Evolutionary conservation across 2,888 invertebrate species (phyloP), one percentile per base, ranked within the genome.

Genomic region (Pristionchus maxplancki): DNA sequence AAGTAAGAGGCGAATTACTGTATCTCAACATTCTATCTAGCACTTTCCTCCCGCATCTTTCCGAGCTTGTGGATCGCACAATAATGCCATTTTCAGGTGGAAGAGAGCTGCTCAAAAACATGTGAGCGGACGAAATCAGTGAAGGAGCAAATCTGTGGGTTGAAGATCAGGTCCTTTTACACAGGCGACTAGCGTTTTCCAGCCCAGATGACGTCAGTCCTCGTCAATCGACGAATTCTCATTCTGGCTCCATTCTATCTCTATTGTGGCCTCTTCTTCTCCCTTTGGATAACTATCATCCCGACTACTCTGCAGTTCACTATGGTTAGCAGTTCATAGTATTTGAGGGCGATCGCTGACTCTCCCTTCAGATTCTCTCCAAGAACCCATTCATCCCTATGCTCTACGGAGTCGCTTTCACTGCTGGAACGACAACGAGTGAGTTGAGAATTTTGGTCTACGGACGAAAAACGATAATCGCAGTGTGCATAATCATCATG

Each of bases 231-330:
- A 24, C 87, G 87, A 5, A 34, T 74, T 8, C 64, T 87, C 34
- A 44, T 71, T 62, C 50, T 87, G 20, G 31, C 34, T 28, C 86
- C 86, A 13, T 87, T 87, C 74, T 87, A 74, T 62, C 87, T 87
- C 71, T 71, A 87, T n/a, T 15, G 44, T 31, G 87, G 87, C 0
- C 50, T 74, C 1, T 87, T 87, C 74, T 74, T 87, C 74, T 87
- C 87, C 24, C 64, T 87, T n/a, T 87, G 87, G 87, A 34, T 53
- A 2, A 50, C 71, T 13, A 64, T 87, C 71, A 34, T 74, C 3
- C 87, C 87, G 13, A 87, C 87, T 24, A 50, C 87, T 13, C 50
- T 87, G 1, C 87, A 87, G 40, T 87, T 87, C 34, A 87, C 87
- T 20, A 85, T 44, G 85, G 64, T 50, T 3, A 13, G 34, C 64